phyloP scores from a whole-genome alignment of 2,888 invertebrate species.

The Eristalis pertinax region DNA sequence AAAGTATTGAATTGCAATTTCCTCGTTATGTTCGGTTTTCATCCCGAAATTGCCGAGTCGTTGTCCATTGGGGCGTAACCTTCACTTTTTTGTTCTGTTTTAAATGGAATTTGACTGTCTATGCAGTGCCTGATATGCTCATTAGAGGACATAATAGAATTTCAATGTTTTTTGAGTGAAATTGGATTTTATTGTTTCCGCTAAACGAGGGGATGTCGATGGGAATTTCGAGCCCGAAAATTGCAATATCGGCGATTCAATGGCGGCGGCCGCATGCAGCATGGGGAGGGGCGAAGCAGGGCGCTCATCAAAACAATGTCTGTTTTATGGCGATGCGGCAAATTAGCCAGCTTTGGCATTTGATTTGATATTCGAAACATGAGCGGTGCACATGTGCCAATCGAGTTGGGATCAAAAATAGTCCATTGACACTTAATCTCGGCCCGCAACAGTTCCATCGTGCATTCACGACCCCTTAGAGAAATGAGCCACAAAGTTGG shows the following conservation, averaged over 20 bases:
- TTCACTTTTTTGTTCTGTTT: not conserved
- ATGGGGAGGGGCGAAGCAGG: too few species aligned
- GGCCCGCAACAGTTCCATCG: not conserved
- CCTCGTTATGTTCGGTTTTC: not conserved
- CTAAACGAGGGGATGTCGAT: not conserved
- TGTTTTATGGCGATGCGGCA: not conserved
- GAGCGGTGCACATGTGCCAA: too few species aligned
- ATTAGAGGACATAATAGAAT: not conserved
- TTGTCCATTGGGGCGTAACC: not conserved
- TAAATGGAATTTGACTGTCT: not conserved
- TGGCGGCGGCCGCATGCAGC: too few species aligned
- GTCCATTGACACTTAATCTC: not conserved
- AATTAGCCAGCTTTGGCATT: not conserved
- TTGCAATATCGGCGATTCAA: not conserved
- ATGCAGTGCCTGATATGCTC: not conserved
- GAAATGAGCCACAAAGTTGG: not conserved
- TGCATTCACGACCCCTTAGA: not conserved
- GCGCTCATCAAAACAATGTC: not conserved
- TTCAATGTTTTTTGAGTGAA: not conserved
- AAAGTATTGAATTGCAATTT: constrained; percentile 14
- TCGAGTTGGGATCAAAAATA: not conserved
- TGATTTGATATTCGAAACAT: not conserved
- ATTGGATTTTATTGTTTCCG: not conserved
- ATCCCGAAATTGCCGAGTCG: not conserved
- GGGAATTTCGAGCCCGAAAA: not conserved